Percentiles rank a stretch among this genome's conserved stretches.
phyloP scores from a whole-genome alignment of 2,797 vertebrate species.

The Balearica regulorum region DNA sequence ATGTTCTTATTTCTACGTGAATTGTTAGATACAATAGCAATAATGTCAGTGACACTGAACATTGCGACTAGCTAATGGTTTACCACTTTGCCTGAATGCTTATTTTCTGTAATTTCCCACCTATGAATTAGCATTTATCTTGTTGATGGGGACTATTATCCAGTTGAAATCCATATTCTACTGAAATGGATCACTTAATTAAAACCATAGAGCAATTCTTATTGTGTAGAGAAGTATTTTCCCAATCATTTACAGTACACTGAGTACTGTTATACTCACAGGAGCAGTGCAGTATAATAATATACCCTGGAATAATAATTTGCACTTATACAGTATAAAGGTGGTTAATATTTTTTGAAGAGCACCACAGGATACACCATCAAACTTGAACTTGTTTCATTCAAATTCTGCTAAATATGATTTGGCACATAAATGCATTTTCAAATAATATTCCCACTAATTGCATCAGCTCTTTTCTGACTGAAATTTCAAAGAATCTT shows the following conservation, averaged over 20 bases:
- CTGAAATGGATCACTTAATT: slow-evolving; percentile 59
- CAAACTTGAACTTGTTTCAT: not conserved
- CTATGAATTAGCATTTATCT: slow-evolving; percentile 48
- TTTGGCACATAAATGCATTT: not conserved
- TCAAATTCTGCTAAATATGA: not conserved
- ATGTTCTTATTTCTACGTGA: not conserved
- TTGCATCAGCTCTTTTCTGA: not conserved
- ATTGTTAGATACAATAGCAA: not conserved
- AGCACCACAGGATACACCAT: slow-evolving; percentile 6
- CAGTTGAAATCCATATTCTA: slow-evolving; percentile 37
- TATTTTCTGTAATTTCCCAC: slow-evolving; percentile 43
- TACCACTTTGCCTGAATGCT: slow-evolving; percentile 4
- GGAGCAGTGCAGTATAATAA: slow-evolving; percentile 18
- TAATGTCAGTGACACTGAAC: not conserved
- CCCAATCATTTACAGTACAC: slow-evolving; percentile 18
- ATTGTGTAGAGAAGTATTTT: slow-evolving; percentile 14
- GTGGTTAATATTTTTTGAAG: slow-evolving; percentile 20
- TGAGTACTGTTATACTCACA: not conserved
- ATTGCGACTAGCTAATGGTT: not conserved
- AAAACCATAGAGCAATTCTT: not conserved
- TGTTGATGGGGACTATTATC: slow-evolving; percentile 38
- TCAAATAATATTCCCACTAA: not conserved
- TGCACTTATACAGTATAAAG: not conserved
- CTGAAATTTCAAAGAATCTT: not conserved
- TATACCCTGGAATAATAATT: slow-evolving; percentile 26